A percentile compares a stretch with the other conserved stretches of the same genome.
phyloP scores from a whole-genome alignment of 2,888 invertebrate genomes.

The Drosophila koepferae region DNA sequence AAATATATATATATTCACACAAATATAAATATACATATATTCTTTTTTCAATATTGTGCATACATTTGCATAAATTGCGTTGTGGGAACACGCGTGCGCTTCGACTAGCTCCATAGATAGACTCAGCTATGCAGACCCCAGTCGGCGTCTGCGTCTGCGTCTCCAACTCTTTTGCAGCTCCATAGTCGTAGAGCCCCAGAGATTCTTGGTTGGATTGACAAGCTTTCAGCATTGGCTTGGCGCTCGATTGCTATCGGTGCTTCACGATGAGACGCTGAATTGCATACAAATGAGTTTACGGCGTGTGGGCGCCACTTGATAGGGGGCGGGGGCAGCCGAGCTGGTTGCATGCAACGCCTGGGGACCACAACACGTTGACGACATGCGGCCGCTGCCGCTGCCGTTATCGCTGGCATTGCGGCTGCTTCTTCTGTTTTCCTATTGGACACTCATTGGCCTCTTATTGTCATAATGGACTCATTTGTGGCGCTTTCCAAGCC shows the following conservation, averaged over 20 bases:
- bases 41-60: slow-evolving; percentile 45
- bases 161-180: slow-evolving; percentile 3
- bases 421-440: neutral
- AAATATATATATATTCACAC: slow-evolving; percentile 12
- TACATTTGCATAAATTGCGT: slow-evolving; percentile 72
- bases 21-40: slow-evolving; percentile 4
- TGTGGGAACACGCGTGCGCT: slow-evolving; percentile 60
- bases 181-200: neutral
- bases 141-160: neutral
- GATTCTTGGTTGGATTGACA: slow-evolving; percentile 51
- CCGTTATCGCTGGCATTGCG: slow-evolving; percentile 5
- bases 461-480: slow-evolving; percentile 49
- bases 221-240: slow-evolving; percentile 69
- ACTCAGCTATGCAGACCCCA: slow-evolving; percentile 14
- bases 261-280: slow-evolving; percentile 47
- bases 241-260: slow-evolving; percentile 53
- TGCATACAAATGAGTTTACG: slow-evolving; percentile 73
- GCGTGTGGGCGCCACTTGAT: slow-evolving; percentile 73
- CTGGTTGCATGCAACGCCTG: slow-evolving; percentile 33
- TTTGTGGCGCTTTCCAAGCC: slow-evolving; percentile 68
- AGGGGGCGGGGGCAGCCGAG: slow-evolving; percentile 4
- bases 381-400: slow-evolving; percentile 11
- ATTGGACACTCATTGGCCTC: slow-evolving; percentile 18
- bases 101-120: slow-evolving; percentile 14
- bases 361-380: slow-evolving; percentile 51